Evolutionary conservation across 1,140 invertebrate genomes (phyloP).

Genomic region (Cydia amplana): DNA sequence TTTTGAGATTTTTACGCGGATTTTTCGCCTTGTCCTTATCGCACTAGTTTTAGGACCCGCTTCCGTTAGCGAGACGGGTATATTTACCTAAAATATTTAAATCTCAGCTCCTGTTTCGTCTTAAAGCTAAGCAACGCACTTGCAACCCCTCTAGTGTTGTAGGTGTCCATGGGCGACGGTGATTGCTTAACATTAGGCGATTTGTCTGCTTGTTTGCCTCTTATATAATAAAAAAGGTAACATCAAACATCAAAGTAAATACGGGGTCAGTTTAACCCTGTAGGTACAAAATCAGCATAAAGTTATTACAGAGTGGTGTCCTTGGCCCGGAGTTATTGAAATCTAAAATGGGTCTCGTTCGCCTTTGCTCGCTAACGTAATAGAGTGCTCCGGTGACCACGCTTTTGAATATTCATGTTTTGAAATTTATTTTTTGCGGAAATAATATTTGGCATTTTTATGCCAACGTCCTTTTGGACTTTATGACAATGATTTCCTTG

Average conservation of each 20-base stretch:
- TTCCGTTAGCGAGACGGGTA: no score
- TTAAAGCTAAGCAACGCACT: no score
- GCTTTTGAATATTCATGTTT: not conserved
- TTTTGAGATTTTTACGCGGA: no score
- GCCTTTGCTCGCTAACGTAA: conserved; percentile 22
- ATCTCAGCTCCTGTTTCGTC: no score
- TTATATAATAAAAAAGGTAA: not conserved
- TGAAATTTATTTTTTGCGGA: not conserved
- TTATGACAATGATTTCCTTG: not conserved
- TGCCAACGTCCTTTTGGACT: no score
- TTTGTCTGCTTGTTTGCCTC: no score
- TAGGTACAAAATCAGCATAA: conserved; percentile 25
- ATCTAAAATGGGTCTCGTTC: conserved; percentile 29
- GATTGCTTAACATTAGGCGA: no score
- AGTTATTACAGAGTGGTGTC: conserved; percentile 9
- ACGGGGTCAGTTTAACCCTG: not conserved
- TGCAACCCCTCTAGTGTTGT: no score
- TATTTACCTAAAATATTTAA: no score
- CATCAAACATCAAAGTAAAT: not conserved
- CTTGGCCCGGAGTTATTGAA: conserved; percentile 33
- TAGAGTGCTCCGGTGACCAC: conserved; percentile 6
- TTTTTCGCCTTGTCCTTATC: no score
- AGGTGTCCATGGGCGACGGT: no score
- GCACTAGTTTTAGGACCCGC: no score
- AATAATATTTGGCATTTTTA: not conserved